Evolutionary conservation across 2,888 invertebrate genomes (phyloP).

Genomic region (Orthosia cruda): DNA sequence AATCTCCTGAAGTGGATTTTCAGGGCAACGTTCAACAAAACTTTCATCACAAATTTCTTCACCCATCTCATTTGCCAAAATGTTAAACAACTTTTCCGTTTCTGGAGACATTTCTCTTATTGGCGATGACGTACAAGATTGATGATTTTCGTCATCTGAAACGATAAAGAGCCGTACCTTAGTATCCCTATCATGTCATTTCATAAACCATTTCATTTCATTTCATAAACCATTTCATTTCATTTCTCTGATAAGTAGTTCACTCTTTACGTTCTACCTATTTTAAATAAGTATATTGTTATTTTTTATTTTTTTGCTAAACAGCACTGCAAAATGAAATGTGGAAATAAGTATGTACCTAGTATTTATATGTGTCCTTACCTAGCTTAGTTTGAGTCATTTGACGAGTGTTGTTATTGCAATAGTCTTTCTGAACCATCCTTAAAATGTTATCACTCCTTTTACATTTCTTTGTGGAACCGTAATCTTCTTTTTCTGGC

Average conservation of each 20-base stretch:
- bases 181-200: too few species aligned
- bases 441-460: constrained; percentile 49
- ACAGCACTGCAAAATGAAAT: not conserved
- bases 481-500: constrained; percentile 32
- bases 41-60: too few species aligned
- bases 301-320: too few species aligned
- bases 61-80: too few species aligned
- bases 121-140: constrained; percentile 48
- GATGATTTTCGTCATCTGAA: constrained; percentile 20
- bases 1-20: too few species aligned
- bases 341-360: constrained; percentile 33
- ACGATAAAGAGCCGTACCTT: too few species aligned
- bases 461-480: constrained; percentile 45
- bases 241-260: constrained; percentile 34
- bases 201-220: too few species aligned
- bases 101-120: constrained; percentile 48
- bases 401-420: constrained; percentile 45
- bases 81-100: not conserved
- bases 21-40: too few species aligned
- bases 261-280: constrained; percentile 43
- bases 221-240: too few species aligned
- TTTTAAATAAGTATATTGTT: not conserved
- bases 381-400: constrained; percentile 43
- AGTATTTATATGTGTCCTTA: constrained; percentile 36
- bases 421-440: constrained; percentile 50